Conservation (phyloP, 2,888 invertebrate genomes). For the Lycophotia porphyrea region DNA sequence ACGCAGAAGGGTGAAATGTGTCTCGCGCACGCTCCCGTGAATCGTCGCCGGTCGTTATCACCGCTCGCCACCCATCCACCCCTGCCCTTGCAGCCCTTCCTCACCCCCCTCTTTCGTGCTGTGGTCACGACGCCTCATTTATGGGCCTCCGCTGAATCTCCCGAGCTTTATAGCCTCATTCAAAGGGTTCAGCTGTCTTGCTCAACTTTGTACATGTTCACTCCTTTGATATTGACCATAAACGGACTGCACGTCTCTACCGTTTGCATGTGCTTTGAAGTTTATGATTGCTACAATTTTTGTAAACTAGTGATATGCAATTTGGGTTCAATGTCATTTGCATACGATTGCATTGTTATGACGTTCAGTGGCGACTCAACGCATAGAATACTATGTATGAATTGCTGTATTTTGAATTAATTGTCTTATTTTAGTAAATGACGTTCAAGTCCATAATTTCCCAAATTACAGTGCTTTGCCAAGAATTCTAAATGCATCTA, state of each 20-base stretch:
- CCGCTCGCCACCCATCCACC: conserved; percentile 38
- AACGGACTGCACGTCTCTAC: conserved; percentile 13
- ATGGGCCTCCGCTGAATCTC: conserved; percentile 43
- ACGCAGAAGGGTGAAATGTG: conserved; percentile 67
- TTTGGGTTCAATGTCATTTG: conserved; percentile 47
- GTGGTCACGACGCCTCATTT: conserved; percentile 56
- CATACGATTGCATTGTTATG: conserved; percentile 21
- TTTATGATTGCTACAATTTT: conserved; percentile 34
- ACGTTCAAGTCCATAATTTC: conserved; percentile 5
- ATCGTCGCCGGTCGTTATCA: conserved; percentile 57
- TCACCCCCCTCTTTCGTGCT: conserved; percentile 31
- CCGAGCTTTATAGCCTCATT: conserved; percentile 48
- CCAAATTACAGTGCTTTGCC: neutral
- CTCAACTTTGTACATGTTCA: conserved; percentile 32
- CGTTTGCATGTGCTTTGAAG: conserved; percentile 17
- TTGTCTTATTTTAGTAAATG: conserved; percentile 6
- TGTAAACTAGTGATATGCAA: conserved; percentile 34
- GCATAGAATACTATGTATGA: conserved; percentile 8
- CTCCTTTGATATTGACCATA: conserved; percentile 30
- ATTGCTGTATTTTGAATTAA: conserved; percentile 26
- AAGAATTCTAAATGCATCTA: conserved; percentile 1
- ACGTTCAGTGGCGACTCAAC: conserved; percentile 13
- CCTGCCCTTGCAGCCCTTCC: conserved; percentile 7
- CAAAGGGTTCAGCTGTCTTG: conserved; percentile 26
- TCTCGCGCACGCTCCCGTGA: conserved; percentile 39